Conservation (phyloP, 2,113 vertebrate genomes). For the Heptranchias perlo region DNA sequence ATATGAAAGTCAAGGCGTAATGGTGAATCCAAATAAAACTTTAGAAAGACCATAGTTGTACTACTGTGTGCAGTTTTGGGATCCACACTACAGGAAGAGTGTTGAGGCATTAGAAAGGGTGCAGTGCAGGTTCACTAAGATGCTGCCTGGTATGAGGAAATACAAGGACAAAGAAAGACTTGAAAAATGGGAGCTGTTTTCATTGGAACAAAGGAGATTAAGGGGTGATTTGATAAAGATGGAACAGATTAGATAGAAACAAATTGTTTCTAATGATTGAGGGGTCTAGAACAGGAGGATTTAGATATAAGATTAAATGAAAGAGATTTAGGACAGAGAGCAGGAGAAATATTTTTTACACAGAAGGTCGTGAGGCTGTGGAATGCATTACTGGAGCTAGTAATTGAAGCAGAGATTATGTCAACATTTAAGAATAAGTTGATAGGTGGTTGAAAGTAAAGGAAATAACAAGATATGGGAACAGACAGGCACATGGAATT, state of each 20-base stretch:
- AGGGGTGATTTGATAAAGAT: slow-evolving; percentile 5
- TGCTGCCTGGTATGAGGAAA: neutral
- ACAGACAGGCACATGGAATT: neutral
- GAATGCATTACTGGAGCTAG: neutral
- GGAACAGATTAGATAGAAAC: slow-evolving; percentile 7
- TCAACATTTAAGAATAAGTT: neutral
- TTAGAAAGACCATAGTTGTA: neutral
- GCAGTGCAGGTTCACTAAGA: neutral
- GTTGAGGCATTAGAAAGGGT: neutral
- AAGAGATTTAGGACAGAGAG: neutral
- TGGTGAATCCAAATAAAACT: neutral
- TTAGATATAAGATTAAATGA: neutral
- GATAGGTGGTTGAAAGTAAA: neutral
- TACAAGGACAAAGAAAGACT: neutral
- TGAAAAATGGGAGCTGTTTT: neutral
- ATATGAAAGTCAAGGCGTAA: neutral
- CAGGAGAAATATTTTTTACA: neutral
- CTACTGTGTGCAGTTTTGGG: neutral
- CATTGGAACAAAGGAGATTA: slow-evolving; percentile 12
- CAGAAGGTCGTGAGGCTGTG: neutral
- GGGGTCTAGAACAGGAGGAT: neutral
- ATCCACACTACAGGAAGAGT: neutral
- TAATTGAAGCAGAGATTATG: neutral
- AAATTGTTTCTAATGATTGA: neutral
- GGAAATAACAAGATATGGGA: neutral